These are phyloP conservation scores for Thripadectes ignobilis DNA, from an alignment of 2,797 vertebrate genomes.

Conservation along the genomic window DNA sequence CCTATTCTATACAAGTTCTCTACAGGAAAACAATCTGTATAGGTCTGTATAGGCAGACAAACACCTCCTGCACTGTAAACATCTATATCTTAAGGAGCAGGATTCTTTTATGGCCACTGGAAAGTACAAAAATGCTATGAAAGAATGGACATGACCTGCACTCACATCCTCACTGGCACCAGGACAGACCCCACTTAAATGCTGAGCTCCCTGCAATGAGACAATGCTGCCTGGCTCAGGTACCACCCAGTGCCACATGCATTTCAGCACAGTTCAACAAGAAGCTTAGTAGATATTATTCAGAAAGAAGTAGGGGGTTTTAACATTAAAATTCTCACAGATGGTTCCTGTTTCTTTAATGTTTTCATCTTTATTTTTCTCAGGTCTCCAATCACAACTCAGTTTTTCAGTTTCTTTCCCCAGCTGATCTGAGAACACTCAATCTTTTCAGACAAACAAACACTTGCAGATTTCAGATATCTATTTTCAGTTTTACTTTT, in stretches of 20 bases:
- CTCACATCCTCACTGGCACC: too few species aligned
- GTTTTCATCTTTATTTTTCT: background rate
- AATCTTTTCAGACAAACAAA: background rate
- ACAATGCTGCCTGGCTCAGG: fast-evolving
- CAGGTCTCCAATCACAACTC: background rate
- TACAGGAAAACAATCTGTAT: background rate
- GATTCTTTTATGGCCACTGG: background rate
- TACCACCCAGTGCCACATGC: fast-evolving
- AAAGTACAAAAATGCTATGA: background rate
- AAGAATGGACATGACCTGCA: background rate
- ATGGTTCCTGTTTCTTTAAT: background rate
- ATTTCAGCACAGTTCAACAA: background rate
- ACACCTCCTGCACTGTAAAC: background rate
- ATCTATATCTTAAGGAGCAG: background rate
- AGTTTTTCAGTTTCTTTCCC: fast-evolving
- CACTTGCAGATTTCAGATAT: background rate
- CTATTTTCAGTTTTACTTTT: background rate
- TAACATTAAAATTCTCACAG: background rate
- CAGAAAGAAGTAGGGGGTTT: background rate
- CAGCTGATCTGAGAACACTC: background rate
- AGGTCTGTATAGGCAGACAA: background rate
- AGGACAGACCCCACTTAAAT: background rate
- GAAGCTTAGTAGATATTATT: background rate
- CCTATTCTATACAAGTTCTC: background rate
- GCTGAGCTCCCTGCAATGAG: background rate